These are phyloP conservation scores for Sternarchorhynchus goeldii DNA, from an alignment of 2,797 vertebrate species.

Conservation along the genomic window DNA sequence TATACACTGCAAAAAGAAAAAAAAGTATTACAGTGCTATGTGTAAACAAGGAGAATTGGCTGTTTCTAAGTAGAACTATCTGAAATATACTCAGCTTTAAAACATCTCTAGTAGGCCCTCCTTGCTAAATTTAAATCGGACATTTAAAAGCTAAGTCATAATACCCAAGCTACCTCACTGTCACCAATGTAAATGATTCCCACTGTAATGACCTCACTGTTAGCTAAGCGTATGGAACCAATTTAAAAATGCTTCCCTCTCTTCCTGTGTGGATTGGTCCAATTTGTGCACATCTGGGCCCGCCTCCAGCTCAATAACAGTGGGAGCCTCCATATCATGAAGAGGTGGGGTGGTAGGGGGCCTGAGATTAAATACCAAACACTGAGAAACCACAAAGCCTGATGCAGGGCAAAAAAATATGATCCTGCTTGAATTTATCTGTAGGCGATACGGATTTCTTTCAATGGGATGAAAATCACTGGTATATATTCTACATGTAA, in stretches of 20 bases:
- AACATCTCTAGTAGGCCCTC: not conserved
- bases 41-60: not conserved
- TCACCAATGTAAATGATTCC: constrained; percentile 47
- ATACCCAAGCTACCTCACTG: constrained; percentile 24
- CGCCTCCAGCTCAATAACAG: constrained; percentile 62
- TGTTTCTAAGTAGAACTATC: not conserved
- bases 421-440: constrained; percentile 63
- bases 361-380: constrained; percentile 61
- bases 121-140: not conserved
- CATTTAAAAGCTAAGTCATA: constrained; percentile 14
- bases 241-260: constrained; percentile 70
- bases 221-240: constrained; percentile 73
- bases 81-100: no score
- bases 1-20: constrained; percentile 34
- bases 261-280: constrained; percentile 68
- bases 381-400: constrained; percentile 59
- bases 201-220: constrained; percentile 72
- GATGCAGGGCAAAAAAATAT: constrained; percentile 55
- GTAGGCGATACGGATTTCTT: constrained; percentile 26
- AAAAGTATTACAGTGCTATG: not conserved
- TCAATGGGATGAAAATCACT: constrained; percentile 56
- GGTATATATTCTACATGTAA: constrained; percentile 55
- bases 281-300: constrained; percentile 65
- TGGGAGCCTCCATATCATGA: constrained; percentile 45
- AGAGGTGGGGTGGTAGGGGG: constrained; percentile 37